A percentile compares a stretch with the other conserved stretches of the same genome.
phyloP scores from a whole-genome alignment of 2,113 vertebrate genomes.

The Thunnus maccoyii region DNA sequence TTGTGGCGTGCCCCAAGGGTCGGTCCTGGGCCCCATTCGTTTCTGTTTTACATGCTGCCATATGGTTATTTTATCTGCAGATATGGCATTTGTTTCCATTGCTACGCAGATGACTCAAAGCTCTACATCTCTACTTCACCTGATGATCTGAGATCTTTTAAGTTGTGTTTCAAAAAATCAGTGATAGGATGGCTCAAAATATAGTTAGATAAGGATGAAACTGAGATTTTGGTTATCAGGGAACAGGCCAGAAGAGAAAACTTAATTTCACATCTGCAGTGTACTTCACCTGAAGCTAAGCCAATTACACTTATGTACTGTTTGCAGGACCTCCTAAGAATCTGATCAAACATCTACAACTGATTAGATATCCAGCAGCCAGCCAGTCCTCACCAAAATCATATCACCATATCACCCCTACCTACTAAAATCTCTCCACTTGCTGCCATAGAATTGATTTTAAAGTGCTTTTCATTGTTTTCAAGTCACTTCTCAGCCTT shows the following conservation, averaged over 20 bases:
- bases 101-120: background rate
- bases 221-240: background rate
- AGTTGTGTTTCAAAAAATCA: background rate
- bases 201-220: background rate
- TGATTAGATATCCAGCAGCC: too few species aligned
- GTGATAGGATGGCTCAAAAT: background rate
- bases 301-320: too few species aligned
- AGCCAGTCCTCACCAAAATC: too few species aligned
- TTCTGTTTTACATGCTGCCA: conserved; percentile 9
- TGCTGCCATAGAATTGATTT: too few species aligned
- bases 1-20: conserved; percentile 14
- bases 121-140: background rate
- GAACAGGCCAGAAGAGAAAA: background rate
- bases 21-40: background rate
- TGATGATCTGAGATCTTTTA: background rate
- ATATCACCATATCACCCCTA: too few species aligned
- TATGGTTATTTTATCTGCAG: background rate
- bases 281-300: background rate
- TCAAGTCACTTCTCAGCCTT: too few species aligned
- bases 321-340: too few species aligned
- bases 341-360: too few species aligned
- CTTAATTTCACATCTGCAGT: background rate
- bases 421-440: too few species aligned
- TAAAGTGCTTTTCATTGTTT: too few species aligned
- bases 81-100: background rate